Evolutionary conservation across 2,888 invertebrate species (phyloP).

Genomic region (Pteria penguin): DNA sequence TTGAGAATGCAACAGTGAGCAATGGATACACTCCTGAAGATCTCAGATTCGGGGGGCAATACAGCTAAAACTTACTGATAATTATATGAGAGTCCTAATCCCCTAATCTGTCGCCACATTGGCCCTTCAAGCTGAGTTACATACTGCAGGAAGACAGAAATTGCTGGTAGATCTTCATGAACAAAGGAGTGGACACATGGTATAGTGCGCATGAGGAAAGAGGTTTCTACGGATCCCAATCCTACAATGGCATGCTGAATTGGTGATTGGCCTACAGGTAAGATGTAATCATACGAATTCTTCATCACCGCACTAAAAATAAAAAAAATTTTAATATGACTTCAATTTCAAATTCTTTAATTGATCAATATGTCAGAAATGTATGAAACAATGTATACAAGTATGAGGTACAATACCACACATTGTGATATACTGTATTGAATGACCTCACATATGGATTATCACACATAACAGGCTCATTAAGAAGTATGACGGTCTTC

Average conservation of each 20-base stretch:
- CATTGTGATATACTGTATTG: too few species aligned
- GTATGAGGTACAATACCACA: too few species aligned
- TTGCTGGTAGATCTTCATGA: conserved; percentile 86
- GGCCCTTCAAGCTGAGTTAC: conserved; percentile 94
- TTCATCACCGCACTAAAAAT: conserved; percentile 48
- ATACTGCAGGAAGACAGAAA: conserved; percentile 91
- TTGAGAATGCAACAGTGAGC: background rate
- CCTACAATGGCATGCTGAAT: conserved; percentile 85
- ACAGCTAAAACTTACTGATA: conserved; percentile 84
- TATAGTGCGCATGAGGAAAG: conserved; percentile 86
- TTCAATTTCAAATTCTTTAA: background rate
- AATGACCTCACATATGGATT: too few species aligned
- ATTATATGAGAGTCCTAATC: conserved; percentile 91
- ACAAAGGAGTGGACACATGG: conserved; percentile 85
- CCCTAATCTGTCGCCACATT: conserved; percentile 92
- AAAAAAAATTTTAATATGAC: too few species aligned
- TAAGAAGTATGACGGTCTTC: too few species aligned
- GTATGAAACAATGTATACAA: too few species aligned
- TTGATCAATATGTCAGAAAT: too few species aligned
- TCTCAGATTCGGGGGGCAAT: too few species aligned
- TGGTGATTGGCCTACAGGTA: conserved; percentile 45
- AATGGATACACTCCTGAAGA: too few species aligned
- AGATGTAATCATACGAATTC: conserved; percentile 57
- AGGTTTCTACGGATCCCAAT: conserved; percentile 90
- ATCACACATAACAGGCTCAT: too few species aligned